Conservation (phyloP, 2,113 vertebrate genomes). For the Tachuris rubrigastra region DNA sequence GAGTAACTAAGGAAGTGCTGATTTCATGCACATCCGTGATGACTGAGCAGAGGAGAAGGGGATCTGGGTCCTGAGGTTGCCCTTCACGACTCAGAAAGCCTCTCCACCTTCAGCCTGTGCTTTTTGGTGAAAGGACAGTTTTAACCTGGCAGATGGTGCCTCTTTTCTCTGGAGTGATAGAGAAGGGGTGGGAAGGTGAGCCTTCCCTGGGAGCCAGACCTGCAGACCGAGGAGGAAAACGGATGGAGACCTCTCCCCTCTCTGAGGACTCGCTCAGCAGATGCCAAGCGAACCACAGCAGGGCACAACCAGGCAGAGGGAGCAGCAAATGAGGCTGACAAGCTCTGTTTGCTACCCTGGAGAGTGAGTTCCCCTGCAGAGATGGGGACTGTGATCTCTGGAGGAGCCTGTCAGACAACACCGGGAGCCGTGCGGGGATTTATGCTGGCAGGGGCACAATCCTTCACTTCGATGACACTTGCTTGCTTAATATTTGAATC, state of each 20-base stretch:
- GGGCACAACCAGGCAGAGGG: background rate
- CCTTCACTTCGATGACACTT: constrained; percentile 26
- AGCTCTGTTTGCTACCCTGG: background rate
- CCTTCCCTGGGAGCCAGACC: background rate
- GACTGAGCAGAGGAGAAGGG: background rate
- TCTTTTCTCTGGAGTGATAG: background rate
- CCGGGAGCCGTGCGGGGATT: background rate
- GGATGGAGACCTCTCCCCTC: background rate
- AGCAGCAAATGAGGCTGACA: background rate
- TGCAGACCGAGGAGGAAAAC: background rate
- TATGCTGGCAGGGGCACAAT: background rate
- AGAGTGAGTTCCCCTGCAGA: background rate
- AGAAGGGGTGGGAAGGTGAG: background rate
- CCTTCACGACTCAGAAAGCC: background rate
- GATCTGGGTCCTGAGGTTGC: background rate
- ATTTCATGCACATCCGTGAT: background rate
- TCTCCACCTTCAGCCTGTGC: background rate
- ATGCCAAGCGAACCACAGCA: background rate
- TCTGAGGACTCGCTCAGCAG: background rate
- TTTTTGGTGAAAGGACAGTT: background rate
- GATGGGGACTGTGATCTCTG: background rate
- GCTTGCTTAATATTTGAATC: constrained; percentile 57
- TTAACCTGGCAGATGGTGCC: background rate
- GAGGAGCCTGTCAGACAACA: background rate
- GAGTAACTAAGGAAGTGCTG: background rate